phyloP scores from a whole-genome alignment of 2,113 vertebrate species.

The Tenebrosternarchus preto region DNA sequence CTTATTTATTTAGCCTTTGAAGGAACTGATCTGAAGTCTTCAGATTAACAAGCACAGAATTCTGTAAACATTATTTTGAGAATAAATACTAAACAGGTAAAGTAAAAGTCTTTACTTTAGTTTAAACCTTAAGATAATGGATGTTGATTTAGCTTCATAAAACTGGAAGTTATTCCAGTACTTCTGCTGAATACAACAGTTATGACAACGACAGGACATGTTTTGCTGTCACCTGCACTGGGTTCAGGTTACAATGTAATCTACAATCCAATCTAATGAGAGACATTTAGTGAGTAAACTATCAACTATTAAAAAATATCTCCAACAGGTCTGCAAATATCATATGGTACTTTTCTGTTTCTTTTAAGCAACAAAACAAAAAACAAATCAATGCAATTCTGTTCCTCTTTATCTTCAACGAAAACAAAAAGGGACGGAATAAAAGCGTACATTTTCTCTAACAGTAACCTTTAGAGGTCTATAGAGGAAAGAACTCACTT shows the following conservation, averaged over 20 bases:
- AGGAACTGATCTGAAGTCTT: background rate
- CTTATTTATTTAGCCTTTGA: background rate
- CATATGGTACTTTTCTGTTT: background rate
- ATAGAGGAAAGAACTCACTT: no score
- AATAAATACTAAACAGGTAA: background rate
- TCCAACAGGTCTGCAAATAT: background rate
- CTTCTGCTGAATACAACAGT: background rate
- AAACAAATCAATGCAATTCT: no score
- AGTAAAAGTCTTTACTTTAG: background rate
- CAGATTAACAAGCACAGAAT: background rate
- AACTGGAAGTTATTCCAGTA: background rate
- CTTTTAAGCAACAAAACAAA: no score
- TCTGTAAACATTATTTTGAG: background rate
- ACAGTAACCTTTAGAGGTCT: no score
- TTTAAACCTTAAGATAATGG: background rate
- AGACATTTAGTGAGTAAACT: background rate
- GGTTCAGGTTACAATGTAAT: background rate
- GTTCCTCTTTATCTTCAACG: no score
- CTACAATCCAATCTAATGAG: background rate
- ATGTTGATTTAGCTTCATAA: background rate
- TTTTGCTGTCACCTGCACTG: background rate
- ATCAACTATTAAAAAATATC: background rate
- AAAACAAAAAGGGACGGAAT: no score
- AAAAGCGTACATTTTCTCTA: no score
- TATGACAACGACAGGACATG: background rate